These are phyloP conservation scores for Varroa destructor DNA, from an alignment of 1,140 invertebrate genomes.

Conservation along the genomic window DNA sequence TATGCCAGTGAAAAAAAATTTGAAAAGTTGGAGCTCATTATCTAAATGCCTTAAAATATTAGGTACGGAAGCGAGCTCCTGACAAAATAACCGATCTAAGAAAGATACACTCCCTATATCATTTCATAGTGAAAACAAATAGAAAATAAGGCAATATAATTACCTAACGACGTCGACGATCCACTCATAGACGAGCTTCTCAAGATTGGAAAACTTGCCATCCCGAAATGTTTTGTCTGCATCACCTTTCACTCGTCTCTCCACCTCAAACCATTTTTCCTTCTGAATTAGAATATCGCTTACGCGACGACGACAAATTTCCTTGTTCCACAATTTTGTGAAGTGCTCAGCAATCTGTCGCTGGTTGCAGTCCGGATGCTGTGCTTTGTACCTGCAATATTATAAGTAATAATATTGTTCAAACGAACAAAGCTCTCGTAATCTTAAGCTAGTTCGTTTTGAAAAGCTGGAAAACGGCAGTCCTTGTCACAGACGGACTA, in stretches of 20 bases:
- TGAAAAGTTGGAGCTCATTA: too few relatives aligned
- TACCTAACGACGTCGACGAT: constrained; percentile 7
- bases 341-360: constrained; percentile 27
- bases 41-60: too few relatives aligned
- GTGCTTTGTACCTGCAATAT: constrained; percentile 10
- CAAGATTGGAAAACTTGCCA: constrained; percentile 13
- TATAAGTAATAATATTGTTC: too few relatives aligned
- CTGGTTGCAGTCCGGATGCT: constrained; percentile 18
- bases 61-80: too few relatives aligned
- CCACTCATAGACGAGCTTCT: constrained; percentile 20
- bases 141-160: neutral
- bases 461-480: too few relatives aligned
- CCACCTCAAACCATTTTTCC: constrained; percentile 25
- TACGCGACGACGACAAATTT: constrained; percentile 17
- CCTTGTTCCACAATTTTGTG: constrained; percentile 20
- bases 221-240: constrained; percentile 18
- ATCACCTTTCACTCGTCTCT: constrained; percentile 15
- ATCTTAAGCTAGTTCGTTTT: too few relatives aligned
- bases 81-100: too few relatives aligned
- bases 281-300: constrained; percentile 25
- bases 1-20: too few relatives aligned
- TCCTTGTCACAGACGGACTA: too few relatives aligned
- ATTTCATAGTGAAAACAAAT: neutral
- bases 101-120: neutral
- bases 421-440: too few relatives aligned